These are phyloP conservation scores for Ylistrum balloti DNA, from an alignment of 1,140 invertebrate species.

Conservation along the genomic window DNA sequence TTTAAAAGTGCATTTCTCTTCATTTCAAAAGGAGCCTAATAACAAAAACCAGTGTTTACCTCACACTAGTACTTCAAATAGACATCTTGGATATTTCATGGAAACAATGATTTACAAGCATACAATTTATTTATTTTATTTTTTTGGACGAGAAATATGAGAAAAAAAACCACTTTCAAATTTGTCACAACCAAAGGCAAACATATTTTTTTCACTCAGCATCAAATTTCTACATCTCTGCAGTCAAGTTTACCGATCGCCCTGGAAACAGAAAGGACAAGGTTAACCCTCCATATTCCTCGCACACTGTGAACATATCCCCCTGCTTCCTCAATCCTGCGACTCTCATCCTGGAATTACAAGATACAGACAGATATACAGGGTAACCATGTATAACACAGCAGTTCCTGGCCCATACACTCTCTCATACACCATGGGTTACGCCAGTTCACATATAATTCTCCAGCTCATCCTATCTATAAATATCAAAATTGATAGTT, in stretches of 20 bases:
- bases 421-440: neutral
- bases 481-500: no score
- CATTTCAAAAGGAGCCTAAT: no score
- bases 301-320: constrained; percentile 87
- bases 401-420: no score
- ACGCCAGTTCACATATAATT: no score
- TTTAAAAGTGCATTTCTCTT: neutral
- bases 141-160: no score
- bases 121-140: no score
- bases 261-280: constrained; percentile 92
- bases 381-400: neutral
- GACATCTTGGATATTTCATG: no score
- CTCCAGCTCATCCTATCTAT: no score
- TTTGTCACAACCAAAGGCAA: constrained; percentile 21
- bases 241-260: constrained; percentile 88
- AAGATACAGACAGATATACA: neutral
- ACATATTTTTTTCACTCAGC: neutral
- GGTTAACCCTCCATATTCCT: constrained; percentile 91
- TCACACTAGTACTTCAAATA: no score
- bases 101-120: no score
- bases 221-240: neutral
- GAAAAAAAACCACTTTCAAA: no score
- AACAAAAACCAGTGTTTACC: no score
- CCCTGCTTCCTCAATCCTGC: constrained; percentile 89
- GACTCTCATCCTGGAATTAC: constrained; percentile 88